Percentiles rank a stretch among this genome's conserved stretches.
Conservation (phyloP, 2,888 invertebrate species). For the Ochropleura plecta region DNA sequence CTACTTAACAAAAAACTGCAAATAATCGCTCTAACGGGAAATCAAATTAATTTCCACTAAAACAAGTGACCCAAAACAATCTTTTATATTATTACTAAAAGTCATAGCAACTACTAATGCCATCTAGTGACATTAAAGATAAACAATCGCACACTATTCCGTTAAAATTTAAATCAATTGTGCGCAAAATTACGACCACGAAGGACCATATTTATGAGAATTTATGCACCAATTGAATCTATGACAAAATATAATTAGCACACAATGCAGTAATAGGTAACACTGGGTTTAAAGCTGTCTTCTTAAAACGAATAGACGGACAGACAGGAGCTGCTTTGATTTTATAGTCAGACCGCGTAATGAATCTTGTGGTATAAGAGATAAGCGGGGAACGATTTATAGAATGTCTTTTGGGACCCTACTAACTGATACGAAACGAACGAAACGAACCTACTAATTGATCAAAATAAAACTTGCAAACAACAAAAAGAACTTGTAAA, state of each 20-base stretch:
- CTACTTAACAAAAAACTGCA: background rate
- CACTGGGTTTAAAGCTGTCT: slow-evolving; percentile 55
- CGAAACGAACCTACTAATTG: too few relatives aligned
- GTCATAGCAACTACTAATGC: slow-evolving; percentile 22
- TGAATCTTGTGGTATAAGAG: slow-evolving; percentile 53
- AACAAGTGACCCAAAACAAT: background rate
- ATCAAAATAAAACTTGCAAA: too few relatives aligned
- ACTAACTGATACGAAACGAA: too few relatives aligned
- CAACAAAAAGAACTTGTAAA: too few relatives aligned
- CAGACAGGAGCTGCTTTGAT: slow-evolving; percentile 65
- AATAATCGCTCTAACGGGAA: slow-evolving; percentile 30
- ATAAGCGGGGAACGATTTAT: slow-evolving; percentile 36
- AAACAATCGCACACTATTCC: slow-evolving; percentile 41
- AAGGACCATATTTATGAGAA: slow-evolving; percentile 39
- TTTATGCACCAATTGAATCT: slow-evolving; percentile 57
- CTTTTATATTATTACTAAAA: background rate
- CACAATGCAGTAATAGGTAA: slow-evolving; percentile 63
- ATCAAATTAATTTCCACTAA: background rate
- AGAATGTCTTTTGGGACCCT: background rate
- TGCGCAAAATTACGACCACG: slow-evolving; percentile 35
- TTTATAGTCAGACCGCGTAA: slow-evolving; percentile 70
- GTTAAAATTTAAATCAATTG: slow-evolving; percentile 44
- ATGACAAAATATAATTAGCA: slow-evolving; percentile 69
- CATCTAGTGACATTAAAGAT: slow-evolving; percentile 42
- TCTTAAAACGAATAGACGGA: slow-evolving; percentile 53